Evolutionary conservation across 2,888 invertebrate genomes (phyloP).

Genomic region (Deilephila elpenor): DNA sequence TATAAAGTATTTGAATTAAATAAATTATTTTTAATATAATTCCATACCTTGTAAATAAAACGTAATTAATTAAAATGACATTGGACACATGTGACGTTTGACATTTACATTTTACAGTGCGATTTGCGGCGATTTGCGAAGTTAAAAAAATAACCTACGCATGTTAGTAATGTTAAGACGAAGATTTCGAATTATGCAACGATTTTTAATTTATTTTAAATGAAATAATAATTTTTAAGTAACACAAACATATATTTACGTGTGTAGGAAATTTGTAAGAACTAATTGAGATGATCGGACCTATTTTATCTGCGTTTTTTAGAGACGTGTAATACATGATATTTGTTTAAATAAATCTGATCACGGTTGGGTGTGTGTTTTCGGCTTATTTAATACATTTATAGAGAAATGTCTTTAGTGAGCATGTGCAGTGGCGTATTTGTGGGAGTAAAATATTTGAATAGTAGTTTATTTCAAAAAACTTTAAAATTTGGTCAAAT

Average conservation of each 20-base stretch:
- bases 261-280: neutral
- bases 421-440: constrained; percentile 53
- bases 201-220: constrained; percentile 35
- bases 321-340: neutral
- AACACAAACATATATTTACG: neutral
- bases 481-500: constrained; percentile 37
- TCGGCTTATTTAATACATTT: neutral
- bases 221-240: neutral
- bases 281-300: neutral
- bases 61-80: neutral
- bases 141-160: constrained; percentile 29
- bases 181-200: constrained; percentile 52
- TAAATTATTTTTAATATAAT: too few species aligned
- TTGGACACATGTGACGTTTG: neutral
- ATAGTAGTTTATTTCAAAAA: constrained; percentile 54
- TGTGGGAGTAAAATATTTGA: constrained; percentile 55
- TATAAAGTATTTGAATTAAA: too few species aligned
- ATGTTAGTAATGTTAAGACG: constrained; percentile 14
- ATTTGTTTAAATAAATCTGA: neutral
- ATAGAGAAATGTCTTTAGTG: constrained; percentile 50
- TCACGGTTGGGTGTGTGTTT: neutral
- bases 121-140: neutral
- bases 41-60: too few species aligned
- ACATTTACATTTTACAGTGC: neutral
- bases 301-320: neutral